A percentile compares a stretch with the other conserved stretches of the same genome.
These are phyloP conservation scores for Euclidia mi DNA, from an alignment of 2,888 invertebrate species.

Conservation along the genomic window DNA sequence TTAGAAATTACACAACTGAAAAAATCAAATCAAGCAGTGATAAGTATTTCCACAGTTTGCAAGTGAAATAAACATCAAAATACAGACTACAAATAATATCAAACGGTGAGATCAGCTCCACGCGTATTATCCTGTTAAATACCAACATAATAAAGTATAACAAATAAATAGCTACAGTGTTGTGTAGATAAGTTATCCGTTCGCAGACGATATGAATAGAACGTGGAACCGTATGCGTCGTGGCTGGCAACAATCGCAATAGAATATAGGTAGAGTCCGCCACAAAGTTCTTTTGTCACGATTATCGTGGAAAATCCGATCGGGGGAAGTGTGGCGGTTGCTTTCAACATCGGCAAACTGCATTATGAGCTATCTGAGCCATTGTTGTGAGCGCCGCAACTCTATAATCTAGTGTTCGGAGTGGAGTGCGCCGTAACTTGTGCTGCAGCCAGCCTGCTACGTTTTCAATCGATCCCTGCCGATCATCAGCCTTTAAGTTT, in stretches of 20 bases:
- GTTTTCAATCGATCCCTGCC: slow-evolving; percentile 20
- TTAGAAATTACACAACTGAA: no score
- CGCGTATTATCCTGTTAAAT: slow-evolving; percentile 32
- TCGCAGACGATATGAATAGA: slow-evolving; percentile 76
- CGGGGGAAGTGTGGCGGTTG: slow-evolving; percentile 85
- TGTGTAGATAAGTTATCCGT: slow-evolving; percentile 72
- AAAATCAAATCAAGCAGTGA: no score
- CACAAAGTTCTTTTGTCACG: slow-evolving; percentile 89
- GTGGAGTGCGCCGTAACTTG: slow-evolving; percentile 60
- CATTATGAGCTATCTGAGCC: slow-evolving; percentile 87
- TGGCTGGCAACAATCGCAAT: slow-evolving; percentile 64
- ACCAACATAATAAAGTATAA: slow-evolving; percentile 48
- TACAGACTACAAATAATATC: background rate
- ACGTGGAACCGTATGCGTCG: slow-evolving; percentile 69
- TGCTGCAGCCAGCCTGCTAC: slow-evolving; percentile 33
- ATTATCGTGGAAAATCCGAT: slow-evolving; percentile 89
- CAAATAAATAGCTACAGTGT: slow-evolving; percentile 67
- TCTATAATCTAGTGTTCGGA: slow-evolving; percentile 76
- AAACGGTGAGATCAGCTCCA: slow-evolving; percentile 25
- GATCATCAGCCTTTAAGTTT: slow-evolving; percentile 51
- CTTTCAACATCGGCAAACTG: slow-evolving; percentile 87
- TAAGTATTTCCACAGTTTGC: no score
- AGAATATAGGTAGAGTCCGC: slow-evolving; percentile 74
- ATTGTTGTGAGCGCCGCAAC: slow-evolving; percentile 74
- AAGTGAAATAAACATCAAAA: background rate